Base-by-base conservation (phyloP, 2,113 vertebrate genomes). In the Zingel zingel region DNA sequence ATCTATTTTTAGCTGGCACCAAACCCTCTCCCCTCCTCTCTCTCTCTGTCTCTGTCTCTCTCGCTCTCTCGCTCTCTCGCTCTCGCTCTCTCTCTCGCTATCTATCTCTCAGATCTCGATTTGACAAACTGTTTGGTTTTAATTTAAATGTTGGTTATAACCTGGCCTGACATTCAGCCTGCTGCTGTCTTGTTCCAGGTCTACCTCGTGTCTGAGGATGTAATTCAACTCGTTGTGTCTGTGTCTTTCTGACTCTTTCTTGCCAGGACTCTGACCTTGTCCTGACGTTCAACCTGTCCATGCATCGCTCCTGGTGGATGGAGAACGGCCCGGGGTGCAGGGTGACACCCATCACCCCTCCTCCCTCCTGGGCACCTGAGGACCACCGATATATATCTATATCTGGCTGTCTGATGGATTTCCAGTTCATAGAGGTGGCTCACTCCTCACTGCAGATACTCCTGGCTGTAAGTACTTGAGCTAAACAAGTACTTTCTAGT, bases 221-320 rank as follows among this genome's bases (percentile, higher is more conserved):
- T 84, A 75, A 92, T 77, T 79, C 45, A 79, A 58, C 74, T 74
- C 83, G 75, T 2, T 77, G 39, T 61, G 13, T 45, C 23, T 70
- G 61, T 65, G 45, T 78, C n/a, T 75, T 43, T 43, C 63, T 50
- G 19, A 61, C 50, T 68, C 30, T 39, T 47, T 36, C 56, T 80
- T 75, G 89, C 82, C 94, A 99, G 98, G 98, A 99, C 93, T 97
- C 96, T 90, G 97, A 99, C 94, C 97, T 99, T 82, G 97, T 99
- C 88, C 95, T 99, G 97, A 99, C 98, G 63, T 99, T 99, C 95
- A 99, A 99, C 93, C 96, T 99, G 92, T 99, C 98, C 93, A 99
- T 99, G 98, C 98, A 99, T 94, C 98, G 98, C 74, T 99, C 98
- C 90, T 99, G 98, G 98, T 99, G 98, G 98, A 99, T 99, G 98